Conservation (phyloP, 2,888 invertebrate species). For the Ormyrus labotus region DNA sequence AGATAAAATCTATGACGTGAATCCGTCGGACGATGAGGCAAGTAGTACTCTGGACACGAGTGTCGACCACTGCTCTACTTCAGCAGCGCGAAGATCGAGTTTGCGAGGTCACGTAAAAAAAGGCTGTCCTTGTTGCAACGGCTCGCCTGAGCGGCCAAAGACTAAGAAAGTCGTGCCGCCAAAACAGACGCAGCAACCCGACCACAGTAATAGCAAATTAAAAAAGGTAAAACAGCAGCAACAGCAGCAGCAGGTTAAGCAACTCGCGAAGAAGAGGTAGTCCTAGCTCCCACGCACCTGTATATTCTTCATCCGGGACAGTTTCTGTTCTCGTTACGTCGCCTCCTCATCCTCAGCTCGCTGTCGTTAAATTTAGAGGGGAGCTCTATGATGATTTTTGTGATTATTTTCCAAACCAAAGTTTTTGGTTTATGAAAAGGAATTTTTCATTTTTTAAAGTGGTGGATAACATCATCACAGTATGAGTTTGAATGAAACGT, state of each 20-base stretch:
- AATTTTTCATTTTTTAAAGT: neutral
- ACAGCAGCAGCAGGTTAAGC: slow-evolving; percentile 63
- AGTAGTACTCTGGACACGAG: slow-evolving; percentile 4
- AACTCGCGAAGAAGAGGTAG: slow-evolving; percentile 74
- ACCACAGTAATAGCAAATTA: slow-evolving; percentile 19
- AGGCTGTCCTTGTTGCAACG: slow-evolving; percentile 81
- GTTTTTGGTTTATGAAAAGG: neutral
- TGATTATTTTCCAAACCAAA: too few relatives aligned
- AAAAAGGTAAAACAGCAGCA: slow-evolving; percentile 25
- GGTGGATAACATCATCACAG: neutral
- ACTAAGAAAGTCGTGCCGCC: slow-evolving; percentile 65
- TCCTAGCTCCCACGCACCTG: slow-evolving; percentile 62
- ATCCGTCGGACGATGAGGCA: slow-evolving; percentile 69
- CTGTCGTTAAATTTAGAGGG: slow-evolving; percentile 36
- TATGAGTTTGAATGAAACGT: too few relatives aligned
- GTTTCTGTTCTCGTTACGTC: slow-evolving; percentile 6
- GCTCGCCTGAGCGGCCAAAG: slow-evolving; percentile 78
- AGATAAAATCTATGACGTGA: slow-evolving; percentile 40
- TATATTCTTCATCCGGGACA: slow-evolving; percentile 48
- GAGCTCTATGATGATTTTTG: too few relatives aligned
- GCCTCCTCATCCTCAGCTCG: slow-evolving; percentile 3
- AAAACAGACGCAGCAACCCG: slow-evolving; percentile 13
- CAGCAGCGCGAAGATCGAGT: slow-evolving; percentile 72
- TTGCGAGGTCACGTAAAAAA: slow-evolving; percentile 80
- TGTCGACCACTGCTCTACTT: slow-evolving; percentile 51